Evolutionary conservation across 2,113 vertebrate genomes (phyloP).

Genomic region (Etia nguti): DNA sequence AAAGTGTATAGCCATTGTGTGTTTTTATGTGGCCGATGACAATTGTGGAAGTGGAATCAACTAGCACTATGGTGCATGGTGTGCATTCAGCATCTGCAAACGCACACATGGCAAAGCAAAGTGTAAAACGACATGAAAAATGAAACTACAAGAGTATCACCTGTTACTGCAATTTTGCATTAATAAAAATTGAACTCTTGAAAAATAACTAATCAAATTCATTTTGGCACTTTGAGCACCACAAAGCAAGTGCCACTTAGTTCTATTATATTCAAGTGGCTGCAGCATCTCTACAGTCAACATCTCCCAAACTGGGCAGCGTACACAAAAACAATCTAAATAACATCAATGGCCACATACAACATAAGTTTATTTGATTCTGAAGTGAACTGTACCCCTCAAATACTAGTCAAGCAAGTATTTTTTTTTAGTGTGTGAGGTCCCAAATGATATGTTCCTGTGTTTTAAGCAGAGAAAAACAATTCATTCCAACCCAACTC

Average conservation of each 20-base stretch:
- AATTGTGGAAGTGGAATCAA: neutral
- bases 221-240: neutral
- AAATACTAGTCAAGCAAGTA: neutral
- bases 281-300: neutral
- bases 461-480: neutral
- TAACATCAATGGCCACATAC: neutral
- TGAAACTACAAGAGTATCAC: neutral
- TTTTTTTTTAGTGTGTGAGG: neutral
- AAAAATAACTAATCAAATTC: neutral
- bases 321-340: neutral
- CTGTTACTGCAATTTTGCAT: fast-evolving
- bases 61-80: neutral
- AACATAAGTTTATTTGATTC: neutral
- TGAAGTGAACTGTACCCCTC: neutral
- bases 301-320: neutral
- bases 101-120: neutral
- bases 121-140: neutral
- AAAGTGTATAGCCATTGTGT: conserved; percentile 13
- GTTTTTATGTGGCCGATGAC: conserved; percentile 15
- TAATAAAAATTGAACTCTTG: neutral
- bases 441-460: neutral
- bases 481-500: neutral
- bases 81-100: neutral
- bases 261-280: neutral
- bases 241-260: neutral